Conservation (phyloP, 2,113 vertebrate species). For the Epinephelus cyanopodus region DNA sequence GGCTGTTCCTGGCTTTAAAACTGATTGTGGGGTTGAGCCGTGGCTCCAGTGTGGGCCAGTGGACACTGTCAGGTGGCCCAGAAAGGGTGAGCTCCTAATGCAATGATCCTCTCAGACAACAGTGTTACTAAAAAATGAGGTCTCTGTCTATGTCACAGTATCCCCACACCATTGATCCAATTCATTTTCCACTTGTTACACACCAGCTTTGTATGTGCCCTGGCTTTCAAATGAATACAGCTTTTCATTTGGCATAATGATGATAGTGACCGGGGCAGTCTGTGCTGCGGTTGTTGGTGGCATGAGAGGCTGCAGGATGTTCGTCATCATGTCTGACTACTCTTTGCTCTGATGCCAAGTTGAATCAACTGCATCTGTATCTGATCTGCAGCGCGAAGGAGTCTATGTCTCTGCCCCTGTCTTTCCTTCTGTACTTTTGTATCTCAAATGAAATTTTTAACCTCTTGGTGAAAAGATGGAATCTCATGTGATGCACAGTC, state of each 20-base stretch:
- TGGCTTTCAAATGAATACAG: background rate
- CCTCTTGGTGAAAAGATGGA: background rate
- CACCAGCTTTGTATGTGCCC: background rate
- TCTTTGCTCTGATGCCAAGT: conserved; percentile 23
- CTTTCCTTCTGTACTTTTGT: background rate
- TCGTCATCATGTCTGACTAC: conserved; percentile 12
- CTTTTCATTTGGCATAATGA: background rate
- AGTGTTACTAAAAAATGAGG: background rate
- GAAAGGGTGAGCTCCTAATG: conserved; percentile 17
- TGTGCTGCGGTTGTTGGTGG: background rate
- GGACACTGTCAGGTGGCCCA: background rate
- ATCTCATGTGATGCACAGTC: background rate
- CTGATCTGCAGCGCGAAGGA: conserved; percentile 39
- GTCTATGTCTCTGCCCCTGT: background rate
- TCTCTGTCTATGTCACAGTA: background rate
- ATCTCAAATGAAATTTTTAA: background rate
- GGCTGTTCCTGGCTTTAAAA: conserved; percentile 37
- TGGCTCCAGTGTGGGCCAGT: accelerated
- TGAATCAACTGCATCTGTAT: conserved; percentile 18
- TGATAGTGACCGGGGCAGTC: background rate
- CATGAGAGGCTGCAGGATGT: conserved; percentile 30
- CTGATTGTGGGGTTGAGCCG: conserved; percentile 19
- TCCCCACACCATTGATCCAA: background rate
- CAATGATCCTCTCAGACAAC: background rate
- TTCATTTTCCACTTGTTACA: background rate